Evolutionary conservation across 2,113 vertebrate species (phyloP).

Genomic region (Proteles cristata): DNA sequence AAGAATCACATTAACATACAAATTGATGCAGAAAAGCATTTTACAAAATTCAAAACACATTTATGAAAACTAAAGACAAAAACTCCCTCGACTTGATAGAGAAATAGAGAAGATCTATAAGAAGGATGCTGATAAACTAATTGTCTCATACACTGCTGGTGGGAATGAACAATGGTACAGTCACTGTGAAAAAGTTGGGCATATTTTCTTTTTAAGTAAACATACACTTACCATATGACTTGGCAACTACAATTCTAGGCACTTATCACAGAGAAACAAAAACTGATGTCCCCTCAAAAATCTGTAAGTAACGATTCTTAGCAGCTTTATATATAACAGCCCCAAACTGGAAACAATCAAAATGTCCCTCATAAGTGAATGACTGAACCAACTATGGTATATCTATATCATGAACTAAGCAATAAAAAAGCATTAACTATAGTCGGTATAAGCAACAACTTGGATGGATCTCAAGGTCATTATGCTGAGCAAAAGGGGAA

Average conservation of each 20-base stretch:
- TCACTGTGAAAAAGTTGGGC: neutral
- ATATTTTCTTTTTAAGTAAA: neutral
- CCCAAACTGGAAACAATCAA: neutral
- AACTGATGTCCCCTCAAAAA: neutral
- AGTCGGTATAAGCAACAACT: neutral
- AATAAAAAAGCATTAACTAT: neutral
- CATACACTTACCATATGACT: neutral
- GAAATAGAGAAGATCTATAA: neutral
- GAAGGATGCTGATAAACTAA: neutral
- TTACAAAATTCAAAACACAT: neutral
- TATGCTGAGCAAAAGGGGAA: neutral
- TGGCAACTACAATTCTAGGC: neutral
- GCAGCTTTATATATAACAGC: neutral
- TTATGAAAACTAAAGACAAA: neutral
- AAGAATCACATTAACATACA: neutral
- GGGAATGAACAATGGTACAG: neutral
- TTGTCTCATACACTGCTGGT: neutral
- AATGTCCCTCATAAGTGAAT: neutral
- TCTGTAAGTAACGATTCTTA: neutral
- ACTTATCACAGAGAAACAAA: constrained; percentile 29
- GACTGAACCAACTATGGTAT: neutral
- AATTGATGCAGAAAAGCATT: neutral
- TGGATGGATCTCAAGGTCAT: neutral
- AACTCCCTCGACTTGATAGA: neutral
- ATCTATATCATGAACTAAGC: neutral